Evolutionary conservation across 1,140 invertebrate species (phyloP).

Genomic region (Drosophila ambigua): DNA sequence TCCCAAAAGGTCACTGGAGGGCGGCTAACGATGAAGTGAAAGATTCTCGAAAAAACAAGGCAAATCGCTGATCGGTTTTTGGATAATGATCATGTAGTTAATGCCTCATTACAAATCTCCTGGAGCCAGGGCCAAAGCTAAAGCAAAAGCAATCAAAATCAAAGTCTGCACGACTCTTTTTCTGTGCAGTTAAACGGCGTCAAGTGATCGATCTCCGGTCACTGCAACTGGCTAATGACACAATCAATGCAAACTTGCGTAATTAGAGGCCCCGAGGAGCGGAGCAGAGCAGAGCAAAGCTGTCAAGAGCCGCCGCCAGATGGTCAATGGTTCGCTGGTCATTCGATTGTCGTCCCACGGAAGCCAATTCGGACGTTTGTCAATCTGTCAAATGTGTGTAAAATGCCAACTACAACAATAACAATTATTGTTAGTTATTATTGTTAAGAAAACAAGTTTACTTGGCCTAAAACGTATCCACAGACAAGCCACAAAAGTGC

Average conservation of each 20-base stretch:
- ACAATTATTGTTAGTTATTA: conserved; percentile 48
- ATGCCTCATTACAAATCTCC: conserved; percentile 23
- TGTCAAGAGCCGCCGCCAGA: conserved; percentile 12
- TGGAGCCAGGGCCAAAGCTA: neutral
- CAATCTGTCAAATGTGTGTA: conserved; percentile 49
- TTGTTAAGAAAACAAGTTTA: conserved; percentile 38
- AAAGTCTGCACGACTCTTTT: conserved; percentile 41
- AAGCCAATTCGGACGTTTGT: conserved; percentile 46
- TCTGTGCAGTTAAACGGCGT: neutral
- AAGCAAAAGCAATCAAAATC: conserved; percentile 15
- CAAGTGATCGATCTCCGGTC: conserved; percentile 1
- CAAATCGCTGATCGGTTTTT: neutral
- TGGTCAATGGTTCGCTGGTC: conserved; percentile 38
- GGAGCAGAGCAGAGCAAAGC: conserved; percentile 3
- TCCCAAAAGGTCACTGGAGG: conserved; percentile 5
- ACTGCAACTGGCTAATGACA: conserved; percentile 45
- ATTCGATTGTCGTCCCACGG: conserved; percentile 22
- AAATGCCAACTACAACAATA: conserved; percentile 39
- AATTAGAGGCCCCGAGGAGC: conserved; percentile 29
- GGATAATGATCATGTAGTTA: conserved; percentile 23
- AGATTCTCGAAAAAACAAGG: neutral
- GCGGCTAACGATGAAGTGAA: neutral
- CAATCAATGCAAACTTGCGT: conserved; percentile 49
- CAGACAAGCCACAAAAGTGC: conserved; percentile 13
- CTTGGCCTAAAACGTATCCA: neutral